Evolutionary conservation across 2,888 invertebrate genomes (phyloP).

Genomic region (Lucinisca nassula): DNA sequence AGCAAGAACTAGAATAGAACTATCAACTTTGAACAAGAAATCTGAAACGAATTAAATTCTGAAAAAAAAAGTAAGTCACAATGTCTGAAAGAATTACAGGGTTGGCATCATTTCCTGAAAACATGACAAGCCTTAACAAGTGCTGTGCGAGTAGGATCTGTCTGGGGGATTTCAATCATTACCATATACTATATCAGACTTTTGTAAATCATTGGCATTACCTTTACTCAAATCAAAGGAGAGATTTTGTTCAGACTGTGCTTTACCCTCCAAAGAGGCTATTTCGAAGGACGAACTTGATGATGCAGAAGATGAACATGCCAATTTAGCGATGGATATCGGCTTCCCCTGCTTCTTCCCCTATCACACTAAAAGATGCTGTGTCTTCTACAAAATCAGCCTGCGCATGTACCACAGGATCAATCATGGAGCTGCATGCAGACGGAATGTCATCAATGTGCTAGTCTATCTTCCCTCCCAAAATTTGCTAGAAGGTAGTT

Average conservation of each 20-base stretch:
- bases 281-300: neutral
- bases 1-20: neutral
- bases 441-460: neutral
- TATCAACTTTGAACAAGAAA: too few relatives aligned
- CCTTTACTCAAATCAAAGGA: neutral
- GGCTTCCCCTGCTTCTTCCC: neutral
- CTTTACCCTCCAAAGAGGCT: neutral
- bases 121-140: neutral
- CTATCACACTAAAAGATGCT: neutral
- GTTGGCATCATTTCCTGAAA: neutral
- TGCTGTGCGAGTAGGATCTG: neutral
- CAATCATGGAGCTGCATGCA: neutral
- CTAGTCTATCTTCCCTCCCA: neutral
- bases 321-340: neutral
- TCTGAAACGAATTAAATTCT: neutral
- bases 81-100: neutral
- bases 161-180: neutral
- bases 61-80: neutral
- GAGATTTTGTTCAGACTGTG: neutral
- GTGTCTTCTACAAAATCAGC: neutral
- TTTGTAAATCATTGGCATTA: neutral
- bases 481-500: too few relatives aligned
- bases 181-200: neutral
- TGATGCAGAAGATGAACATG: neutral
- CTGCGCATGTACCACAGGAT: neutral